A percentile compares a stretch with the other conserved stretches of the same genome.
Conservation (phyloP, 2,888 invertebrate species). For the Polia nebulosa region DNA sequence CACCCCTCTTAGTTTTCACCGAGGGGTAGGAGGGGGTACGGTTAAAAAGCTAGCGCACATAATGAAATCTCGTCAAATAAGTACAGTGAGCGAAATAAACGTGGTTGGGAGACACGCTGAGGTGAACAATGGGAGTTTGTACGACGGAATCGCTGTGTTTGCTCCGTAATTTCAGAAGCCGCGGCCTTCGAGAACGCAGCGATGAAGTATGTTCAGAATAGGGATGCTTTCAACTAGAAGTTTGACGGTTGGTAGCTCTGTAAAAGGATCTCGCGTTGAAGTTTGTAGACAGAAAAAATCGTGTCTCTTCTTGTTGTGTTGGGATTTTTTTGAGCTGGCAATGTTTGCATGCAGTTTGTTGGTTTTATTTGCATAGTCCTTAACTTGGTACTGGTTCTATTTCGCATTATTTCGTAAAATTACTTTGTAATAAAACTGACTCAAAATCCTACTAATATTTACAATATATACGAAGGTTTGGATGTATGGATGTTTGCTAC, state of each 20-base stretch:
- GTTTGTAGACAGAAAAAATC: slow-evolving; percentile 60
- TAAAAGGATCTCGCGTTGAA: slow-evolving; percentile 50
- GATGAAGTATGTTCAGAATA: slow-evolving; percentile 47
- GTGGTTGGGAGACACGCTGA: slow-evolving; percentile 56
- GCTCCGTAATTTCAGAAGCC: slow-evolving; percentile 75
- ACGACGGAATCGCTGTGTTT: slow-evolving; percentile 71
- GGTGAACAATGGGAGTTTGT: slow-evolving; percentile 69
- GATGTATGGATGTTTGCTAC: no score
- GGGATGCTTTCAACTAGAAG: slow-evolving; percentile 49
- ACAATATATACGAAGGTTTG: no score
- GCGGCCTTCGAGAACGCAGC: slow-evolving; percentile 40
- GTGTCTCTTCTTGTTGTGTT: slow-evolving; percentile 32
- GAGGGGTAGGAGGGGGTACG: slow-evolving; percentile 22
- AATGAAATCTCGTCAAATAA: slow-evolving; percentile 81
- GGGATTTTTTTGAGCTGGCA: slow-evolving; percentile 43
- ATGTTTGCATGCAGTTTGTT: slow-evolving; percentile 33
- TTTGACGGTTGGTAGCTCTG: slow-evolving; percentile 11
- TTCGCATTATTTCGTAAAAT: no score
- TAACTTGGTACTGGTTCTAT: neutral
- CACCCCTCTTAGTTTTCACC: slow-evolving; percentile 58
- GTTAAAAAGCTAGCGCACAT: slow-evolving; percentile 77
- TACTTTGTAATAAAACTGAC: no score
- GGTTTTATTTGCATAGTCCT: slow-evolving; percentile 6
- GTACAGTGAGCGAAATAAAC: slow-evolving; percentile 75
- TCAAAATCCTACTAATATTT: no score